Evolutionary conservation across 1,140 invertebrate species (phyloP), one percentile per base, ranked within the genome.

Genomic region (Drosophila arawakana): DNA sequence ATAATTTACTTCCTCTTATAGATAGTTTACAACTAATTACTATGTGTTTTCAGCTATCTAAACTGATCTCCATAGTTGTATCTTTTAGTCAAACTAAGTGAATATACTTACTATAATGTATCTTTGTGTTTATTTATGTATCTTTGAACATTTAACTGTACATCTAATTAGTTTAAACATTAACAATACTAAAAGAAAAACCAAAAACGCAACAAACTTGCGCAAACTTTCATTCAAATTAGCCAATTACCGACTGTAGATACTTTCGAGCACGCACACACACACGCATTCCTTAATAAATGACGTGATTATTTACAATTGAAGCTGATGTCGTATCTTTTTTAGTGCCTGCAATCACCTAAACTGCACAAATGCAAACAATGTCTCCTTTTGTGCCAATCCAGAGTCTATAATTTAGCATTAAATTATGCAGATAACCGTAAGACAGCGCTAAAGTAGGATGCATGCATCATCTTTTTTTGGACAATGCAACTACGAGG

Each of bases 401-500:
- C 10, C 6, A 30, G 50, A 69, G 76, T 86, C 77, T 69, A 89
- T 86, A 86, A 83, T 69, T 86, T 78, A 88, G 83, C 67, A 83
- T 88, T 86, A 80, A 89, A 77, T 83, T 77, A 86, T 89, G 84
- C 77, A 89, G 83, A 86, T 86, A 86, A 86, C 67, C 75, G 59
- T 37, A 58, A 52, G 44, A 58, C 49, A 52, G 63, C 61, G 44
- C 65, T 25, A 25, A 34, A 30, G 60, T 30, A 46, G 35, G 58
- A 49, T 41, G 61, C 80, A 86, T 86, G 80, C 84, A 78, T 86
- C 83, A 86, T 86, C 71, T 76, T 62, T 76, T 61, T 62, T 21
- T 9, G 67, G 55, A 76, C 83, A 80, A 88, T 81, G 78, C 52
- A 47, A 52, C 35, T n/a, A 9, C 4, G n/a, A 13, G 61, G 44